These are phyloP conservation scores for Malacoctenus gilli DNA, from an alignment of 2,797 vertebrate genomes.

Conservation along the genomic window DNA sequence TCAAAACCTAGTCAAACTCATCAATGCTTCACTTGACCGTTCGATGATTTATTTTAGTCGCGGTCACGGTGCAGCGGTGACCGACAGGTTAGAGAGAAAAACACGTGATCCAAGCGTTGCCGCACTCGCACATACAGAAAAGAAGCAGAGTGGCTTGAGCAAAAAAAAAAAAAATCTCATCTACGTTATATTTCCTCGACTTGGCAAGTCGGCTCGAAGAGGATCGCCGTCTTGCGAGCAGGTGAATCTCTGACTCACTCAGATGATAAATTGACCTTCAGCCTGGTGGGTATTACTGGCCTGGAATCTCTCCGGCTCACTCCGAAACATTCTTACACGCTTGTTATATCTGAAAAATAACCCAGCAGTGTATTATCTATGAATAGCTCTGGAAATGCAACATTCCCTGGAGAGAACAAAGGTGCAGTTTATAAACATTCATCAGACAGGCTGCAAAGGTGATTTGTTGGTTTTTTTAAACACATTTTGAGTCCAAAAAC, in stretches of 20 bases:
- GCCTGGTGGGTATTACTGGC: constrained; percentile 31
- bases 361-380: constrained; percentile 1
- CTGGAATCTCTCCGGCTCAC: constrained; percentile 35
- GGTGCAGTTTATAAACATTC: too few species aligned
- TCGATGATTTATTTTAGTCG: too few species aligned
- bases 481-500: too few species aligned
- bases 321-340: constrained; percentile 32
- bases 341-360: constrained; percentile 30
- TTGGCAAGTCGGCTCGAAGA: constrained; percentile 28
- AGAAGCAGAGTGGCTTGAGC: constrained; percentile 45
- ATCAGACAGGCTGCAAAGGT: too few species aligned
- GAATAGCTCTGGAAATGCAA: neutral
- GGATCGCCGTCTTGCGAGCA: constrained; percentile 50
- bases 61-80: too few species aligned
- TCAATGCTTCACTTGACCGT: too few species aligned
- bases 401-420: constrained; percentile 8
- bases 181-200: constrained; percentile 56
- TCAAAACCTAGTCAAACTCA: too few species aligned
- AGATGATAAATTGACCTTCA: constrained; percentile 70
- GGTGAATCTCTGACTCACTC: constrained; percentile 53
- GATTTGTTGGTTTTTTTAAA: too few species aligned
- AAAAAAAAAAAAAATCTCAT: constrained; percentile 59
- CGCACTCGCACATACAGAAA: constrained; percentile 49
- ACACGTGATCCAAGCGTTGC: too few species aligned
- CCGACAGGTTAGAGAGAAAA: too few species aligned